These are phyloP conservation scores for Pachyramphus minor DNA, from an alignment of 2,113 vertebrate species.

Conservation along the genomic window DNA sequence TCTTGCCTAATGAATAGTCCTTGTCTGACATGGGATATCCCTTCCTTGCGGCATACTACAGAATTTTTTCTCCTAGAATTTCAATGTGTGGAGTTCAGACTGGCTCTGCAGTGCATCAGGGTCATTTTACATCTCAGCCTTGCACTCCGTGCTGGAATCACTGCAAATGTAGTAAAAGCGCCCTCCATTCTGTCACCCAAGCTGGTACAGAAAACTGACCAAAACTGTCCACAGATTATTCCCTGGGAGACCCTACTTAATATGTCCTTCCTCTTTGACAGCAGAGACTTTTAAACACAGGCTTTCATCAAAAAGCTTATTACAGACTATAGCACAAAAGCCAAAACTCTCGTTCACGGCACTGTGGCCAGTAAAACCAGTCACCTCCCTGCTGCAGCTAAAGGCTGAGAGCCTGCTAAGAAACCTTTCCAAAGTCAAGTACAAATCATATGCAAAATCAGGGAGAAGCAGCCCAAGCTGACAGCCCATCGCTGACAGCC, in stretches of 20 bases:
- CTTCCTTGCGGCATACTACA: background rate
- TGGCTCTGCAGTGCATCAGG: background rate
- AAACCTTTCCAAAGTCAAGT: background rate
- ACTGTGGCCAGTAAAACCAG: background rate
- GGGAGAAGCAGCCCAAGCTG: background rate
- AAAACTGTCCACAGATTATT: background rate
- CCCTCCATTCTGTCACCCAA: background rate
- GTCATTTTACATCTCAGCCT: background rate
- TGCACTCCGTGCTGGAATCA: background rate
- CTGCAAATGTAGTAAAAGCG: background rate
- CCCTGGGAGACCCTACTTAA: background rate
- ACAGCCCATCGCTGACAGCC: background rate
- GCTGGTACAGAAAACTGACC: background rate
- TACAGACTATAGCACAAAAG: background rate
- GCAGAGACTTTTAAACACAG: background rate
- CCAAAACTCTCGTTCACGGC: background rate
- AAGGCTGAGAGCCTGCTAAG: background rate
- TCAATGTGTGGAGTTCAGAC: background rate
- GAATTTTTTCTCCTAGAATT: background rate
- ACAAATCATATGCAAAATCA: background rate
- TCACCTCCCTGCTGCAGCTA: background rate
- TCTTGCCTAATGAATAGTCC: background rate
- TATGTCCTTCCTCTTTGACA: background rate
- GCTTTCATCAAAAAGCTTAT: background rate
- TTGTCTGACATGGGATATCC: fast-evolving